Evolutionary conservation across 2,888 invertebrate genomes (phyloP).

Genomic region (Ctenicera cuprea): DNA sequence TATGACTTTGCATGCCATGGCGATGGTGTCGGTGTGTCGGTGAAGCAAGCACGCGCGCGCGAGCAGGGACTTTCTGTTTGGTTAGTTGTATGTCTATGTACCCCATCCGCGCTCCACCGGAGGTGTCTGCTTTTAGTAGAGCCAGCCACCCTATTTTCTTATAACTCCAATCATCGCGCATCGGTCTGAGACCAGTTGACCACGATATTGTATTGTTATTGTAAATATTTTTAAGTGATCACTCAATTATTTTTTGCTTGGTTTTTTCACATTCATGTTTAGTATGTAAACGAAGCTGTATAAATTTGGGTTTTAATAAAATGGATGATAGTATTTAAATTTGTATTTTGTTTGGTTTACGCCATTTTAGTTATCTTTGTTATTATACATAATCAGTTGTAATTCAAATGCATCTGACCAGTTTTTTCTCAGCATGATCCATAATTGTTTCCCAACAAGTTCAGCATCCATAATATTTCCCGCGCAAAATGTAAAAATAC

Average conservation of each 20-base stretch:
- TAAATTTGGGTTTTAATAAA: constrained; percentile 73
- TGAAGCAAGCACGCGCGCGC: constrained; percentile 11
- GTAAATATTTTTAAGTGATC: constrained; percentile 73
- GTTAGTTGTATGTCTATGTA: constrained; percentile 58
- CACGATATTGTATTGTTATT: constrained; percentile 73
- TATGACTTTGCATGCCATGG: constrained; percentile 47
- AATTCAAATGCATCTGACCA: too few relatives aligned
- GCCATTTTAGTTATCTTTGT: too few relatives aligned
- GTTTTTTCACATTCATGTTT: constrained; percentile 72
- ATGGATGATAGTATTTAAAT: constrained; percentile 71
- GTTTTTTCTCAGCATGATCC: too few relatives aligned
- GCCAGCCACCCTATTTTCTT: constrained; percentile 71
- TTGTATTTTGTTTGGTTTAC: too few relatives aligned
- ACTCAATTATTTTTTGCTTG: constrained; percentile 70
- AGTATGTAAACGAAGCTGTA: constrained; percentile 72
- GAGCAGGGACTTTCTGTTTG: constrained; percentile 48
- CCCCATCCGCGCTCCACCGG: constrained; percentile 45
- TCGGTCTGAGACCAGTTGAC: constrained; percentile 71
- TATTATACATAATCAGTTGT: too few relatives aligned
- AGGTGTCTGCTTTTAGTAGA: constrained; percentile 70
- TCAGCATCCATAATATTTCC: too few relatives aligned
- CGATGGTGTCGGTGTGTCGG: constrained; percentile 41
- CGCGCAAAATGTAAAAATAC: too few relatives aligned
- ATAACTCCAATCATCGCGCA: constrained; percentile 65
- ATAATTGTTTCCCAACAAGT: too few relatives aligned